These are phyloP conservation scores for Brachionus asplanchnoidis DNA, from an alignment of 1,140 invertebrate species.

Conservation along the genomic window DNA sequence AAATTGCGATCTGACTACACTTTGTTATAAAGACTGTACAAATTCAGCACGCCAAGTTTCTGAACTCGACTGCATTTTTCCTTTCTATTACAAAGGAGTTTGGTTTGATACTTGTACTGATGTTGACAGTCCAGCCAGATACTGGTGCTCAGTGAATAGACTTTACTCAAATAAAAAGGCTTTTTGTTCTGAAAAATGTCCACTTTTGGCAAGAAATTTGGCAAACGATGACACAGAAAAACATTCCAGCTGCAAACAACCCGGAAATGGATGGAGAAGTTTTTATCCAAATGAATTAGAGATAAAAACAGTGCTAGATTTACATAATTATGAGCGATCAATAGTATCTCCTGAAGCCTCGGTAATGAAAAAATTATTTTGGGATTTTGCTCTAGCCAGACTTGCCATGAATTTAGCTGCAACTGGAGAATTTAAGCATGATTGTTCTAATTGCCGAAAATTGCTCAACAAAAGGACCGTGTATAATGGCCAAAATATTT, in stretches of 20 bases:
- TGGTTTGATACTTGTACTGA: conserved; percentile 30
- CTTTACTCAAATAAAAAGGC: not conserved
- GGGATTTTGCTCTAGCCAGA: conserved; percentile 23
- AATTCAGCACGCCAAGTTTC: not conserved
- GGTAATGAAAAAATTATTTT: not conserved
- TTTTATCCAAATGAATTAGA: not conserved
- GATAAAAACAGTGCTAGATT: not conserved
- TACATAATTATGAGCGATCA: conserved; percentile 1
- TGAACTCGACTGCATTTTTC: conserved; percentile 22
- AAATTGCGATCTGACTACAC: not conserved
- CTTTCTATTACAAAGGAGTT: conserved; percentile 36
- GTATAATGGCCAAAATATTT: conserved; percentile 31
- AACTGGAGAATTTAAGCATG: not conserved
- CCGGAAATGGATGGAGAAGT: not conserved
- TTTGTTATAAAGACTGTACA: not conserved
- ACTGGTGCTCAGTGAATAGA: not conserved
- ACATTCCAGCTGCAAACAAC: not conserved
- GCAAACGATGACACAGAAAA: not conserved
- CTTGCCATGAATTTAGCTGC: not conserved
- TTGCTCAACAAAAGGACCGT: not conserved
- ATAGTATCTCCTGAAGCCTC: not conserved
- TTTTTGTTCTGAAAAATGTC: conserved; percentile 25
- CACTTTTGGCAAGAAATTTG: not conserved
- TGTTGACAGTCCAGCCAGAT: not conserved
- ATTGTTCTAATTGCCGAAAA: conserved; percentile 27